Evolutionary conservation across 2,113 vertebrate genomes (phyloP), one percentile per base, ranked within the genome.

Genomic region (Plectropomus leopardus): DNA sequence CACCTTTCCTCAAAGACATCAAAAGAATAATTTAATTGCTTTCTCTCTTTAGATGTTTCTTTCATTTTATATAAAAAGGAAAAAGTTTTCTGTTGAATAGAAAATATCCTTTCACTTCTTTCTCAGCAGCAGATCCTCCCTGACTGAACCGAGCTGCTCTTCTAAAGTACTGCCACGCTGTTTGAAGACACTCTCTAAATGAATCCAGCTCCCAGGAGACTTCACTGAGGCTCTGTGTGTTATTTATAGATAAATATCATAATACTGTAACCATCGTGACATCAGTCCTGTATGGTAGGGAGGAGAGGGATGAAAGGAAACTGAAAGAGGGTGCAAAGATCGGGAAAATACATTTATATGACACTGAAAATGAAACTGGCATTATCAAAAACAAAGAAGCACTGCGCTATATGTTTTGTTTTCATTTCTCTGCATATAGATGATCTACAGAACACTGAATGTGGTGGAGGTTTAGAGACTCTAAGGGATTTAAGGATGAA

Each of bases 161-260:
- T 66, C 67, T 45, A 11, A 71, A 71, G 80, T 24, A 28, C 69
- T 64, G 55, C 68, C 65, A 51, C 4, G 13, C 68, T 44, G 60
- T 88, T 78, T 86, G 82, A 81, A 85, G 73, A 70, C 21, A 51
- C 68, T 79, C 44, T 68, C 73, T 84, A 77, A 80, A 45, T 66
- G 71, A 9, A 65, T 63, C 34, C 36, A 47, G 57, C 71, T 83
- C 82, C 72, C 78, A 5, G 54, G 72, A 79, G 77, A 32, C 34
- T 5, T 32, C 51, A 50, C 21, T 58, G 72, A 42, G 76, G 59
- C 76, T 55, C n/a, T 42, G 47, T 57, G n/a, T n/a, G 81, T 64
- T 84, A 82, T 88, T 82, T 79, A 73, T 73, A 85, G 84, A 81
- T 87, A 76, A 74, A 85, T 47, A 87, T 86, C 72, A 28, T 26